These are phyloP conservation scores for Callimorpha dominula DNA, from an alignment of 2,888 invertebrate genomes.

Conservation along the genomic window DNA sequence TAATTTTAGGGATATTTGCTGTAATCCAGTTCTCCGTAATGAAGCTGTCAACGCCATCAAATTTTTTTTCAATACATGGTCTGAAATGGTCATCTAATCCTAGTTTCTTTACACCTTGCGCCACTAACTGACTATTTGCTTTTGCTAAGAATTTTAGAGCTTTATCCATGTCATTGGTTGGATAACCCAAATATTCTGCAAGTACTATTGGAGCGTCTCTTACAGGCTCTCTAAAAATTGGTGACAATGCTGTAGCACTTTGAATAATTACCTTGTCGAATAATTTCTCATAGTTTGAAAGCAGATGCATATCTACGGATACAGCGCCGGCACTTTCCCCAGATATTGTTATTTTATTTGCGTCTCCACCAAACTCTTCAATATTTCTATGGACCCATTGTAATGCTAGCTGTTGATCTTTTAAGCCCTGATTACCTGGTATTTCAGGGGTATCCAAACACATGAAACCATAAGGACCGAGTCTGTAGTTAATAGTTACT, in stretches of 20 bases:
- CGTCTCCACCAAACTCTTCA: slow-evolving; percentile 68
- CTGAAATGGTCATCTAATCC: slow-evolving; percentile 7
- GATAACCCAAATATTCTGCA: slow-evolving; percentile 10
- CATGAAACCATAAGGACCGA: slow-evolving; percentile 74
- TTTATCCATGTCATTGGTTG: slow-evolving; percentile 11
- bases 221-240: not conserved
- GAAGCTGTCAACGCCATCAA: slow-evolving; percentile 20
- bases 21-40: slow-evolving; percentile 15
- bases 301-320: slow-evolving; percentile 66
- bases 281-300: slow-evolving; percentile 58
- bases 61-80: slow-evolving; percentile 23
- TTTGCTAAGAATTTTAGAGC: slow-evolving; percentile 18
- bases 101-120: not conserved
- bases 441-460: slow-evolving; percentile 65
- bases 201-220: slow-evolving; percentile 12
- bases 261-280: slow-evolving; percentile 67
- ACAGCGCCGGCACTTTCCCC: slow-evolving; percentile 72
- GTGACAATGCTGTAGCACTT: slow-evolving; percentile 54
- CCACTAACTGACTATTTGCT: slow-evolving; percentile 10
- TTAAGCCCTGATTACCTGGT: slow-evolving; percentile 69
- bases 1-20: slow-evolving; percentile 13
- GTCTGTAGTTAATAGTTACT: slow-evolving; percentile 65
- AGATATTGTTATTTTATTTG: slow-evolving; percentile 63
- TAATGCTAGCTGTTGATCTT: slow-evolving; percentile 69
- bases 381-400: slow-evolving; percentile 72